Percentiles rank a stretch among this genome's conserved stretches.
Conservation (phyloP, 2,888 invertebrate species). For the Lamellibrachia columna region DNA sequence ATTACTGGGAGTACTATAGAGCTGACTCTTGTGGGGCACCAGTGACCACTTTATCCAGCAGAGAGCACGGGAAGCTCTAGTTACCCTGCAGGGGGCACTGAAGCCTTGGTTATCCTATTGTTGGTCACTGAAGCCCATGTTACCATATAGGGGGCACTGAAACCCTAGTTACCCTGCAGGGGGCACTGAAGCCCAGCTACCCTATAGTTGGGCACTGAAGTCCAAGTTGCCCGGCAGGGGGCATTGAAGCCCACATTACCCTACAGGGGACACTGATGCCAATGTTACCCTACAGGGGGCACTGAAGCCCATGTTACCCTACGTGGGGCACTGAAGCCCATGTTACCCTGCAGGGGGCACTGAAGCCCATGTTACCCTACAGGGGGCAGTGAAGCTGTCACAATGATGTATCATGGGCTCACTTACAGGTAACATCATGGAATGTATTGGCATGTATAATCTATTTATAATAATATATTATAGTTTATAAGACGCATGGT, state of each 20-base stretch:
- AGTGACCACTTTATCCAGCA: neutral
- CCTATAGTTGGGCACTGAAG: no score
- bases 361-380: neutral
- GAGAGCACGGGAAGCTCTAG: no score
- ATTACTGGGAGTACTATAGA: neutral
- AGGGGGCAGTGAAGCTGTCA: neutral
- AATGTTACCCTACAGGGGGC: no score
- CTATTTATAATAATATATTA: neutral
- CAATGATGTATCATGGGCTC: neutral
- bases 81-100: no score
- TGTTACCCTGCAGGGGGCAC: neutral
- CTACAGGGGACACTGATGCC: no score
- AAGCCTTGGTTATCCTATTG: no score
- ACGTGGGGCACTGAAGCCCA: no score
- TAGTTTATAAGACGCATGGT: neutral
- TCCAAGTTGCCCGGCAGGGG: no score
- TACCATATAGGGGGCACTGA: no score
- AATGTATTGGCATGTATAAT: neutral
- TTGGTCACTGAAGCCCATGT: no score
- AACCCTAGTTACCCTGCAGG: neutral
- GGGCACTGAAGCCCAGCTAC: neutral
- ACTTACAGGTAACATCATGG: neutral
- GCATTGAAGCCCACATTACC: no score
- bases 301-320: no score
- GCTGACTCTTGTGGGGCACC: neutral